Evolutionary conservation across 1,140 invertebrate species (phyloP).

Genomic region (Plectrocnemia conspersa): DNA sequence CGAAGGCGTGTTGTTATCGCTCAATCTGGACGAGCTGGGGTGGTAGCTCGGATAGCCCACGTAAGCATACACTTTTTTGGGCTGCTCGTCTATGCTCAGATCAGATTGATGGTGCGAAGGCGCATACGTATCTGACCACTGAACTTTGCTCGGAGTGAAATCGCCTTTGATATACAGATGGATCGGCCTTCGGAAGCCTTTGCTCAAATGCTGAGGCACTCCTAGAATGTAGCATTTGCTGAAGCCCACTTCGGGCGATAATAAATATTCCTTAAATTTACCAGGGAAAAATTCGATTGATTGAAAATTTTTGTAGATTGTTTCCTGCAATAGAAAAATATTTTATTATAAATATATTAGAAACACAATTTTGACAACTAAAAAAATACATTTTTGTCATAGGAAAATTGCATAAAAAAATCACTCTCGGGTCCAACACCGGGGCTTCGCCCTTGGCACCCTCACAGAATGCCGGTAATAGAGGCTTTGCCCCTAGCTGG

Average conservation of each 20-base stretch:
- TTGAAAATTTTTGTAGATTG: slow-evolving; percentile 81
- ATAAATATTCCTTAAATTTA: slow-evolving; percentile 83
- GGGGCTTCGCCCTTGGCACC: too few species aligned
- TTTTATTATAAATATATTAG: slow-evolving; percentile 14
- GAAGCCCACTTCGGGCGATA: slow-evolving; percentile 89
- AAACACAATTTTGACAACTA: neutral
- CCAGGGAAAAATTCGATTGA: slow-evolving; percentile 83
- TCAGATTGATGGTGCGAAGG: slow-evolving; percentile 45
- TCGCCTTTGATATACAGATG: slow-evolving; percentile 77
- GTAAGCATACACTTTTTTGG: slow-evolving; percentile 56
- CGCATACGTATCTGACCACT: slow-evolving; percentile 50
- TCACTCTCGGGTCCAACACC: too few species aligned
- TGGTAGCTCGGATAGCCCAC: slow-evolving; percentile 53
- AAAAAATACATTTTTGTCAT: neutral
- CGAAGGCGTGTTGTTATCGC: slow-evolving; percentile 44
- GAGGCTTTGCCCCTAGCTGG: too few species aligned
- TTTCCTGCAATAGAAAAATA: slow-evolving; percentile 62
- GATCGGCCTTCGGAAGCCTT: slow-evolving; percentile 85
- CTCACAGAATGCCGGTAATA: too few species aligned
- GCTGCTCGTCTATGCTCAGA: slow-evolving; percentile 44
- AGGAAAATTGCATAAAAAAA: neutral
- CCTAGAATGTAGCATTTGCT: slow-evolving; percentile 79
- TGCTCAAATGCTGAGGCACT: slow-evolving; percentile 76
- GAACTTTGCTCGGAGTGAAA: slow-evolving; percentile 51
- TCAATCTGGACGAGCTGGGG: slow-evolving; percentile 38